Evolutionary conservation across 2,113 vertebrate species (phyloP).

Genomic region (Felis chaus): DNA sequence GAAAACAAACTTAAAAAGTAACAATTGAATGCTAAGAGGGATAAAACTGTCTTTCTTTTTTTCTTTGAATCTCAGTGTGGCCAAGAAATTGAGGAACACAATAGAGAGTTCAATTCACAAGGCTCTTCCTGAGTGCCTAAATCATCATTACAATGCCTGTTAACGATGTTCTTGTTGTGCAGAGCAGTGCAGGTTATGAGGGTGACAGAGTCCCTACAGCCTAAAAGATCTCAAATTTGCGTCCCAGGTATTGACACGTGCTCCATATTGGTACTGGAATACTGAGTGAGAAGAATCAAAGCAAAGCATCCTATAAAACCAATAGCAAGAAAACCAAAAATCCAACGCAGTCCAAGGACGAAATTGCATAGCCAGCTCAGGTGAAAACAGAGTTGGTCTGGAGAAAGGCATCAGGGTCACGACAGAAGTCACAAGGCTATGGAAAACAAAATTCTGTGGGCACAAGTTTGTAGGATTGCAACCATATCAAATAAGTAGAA

Average conservation of each 20-base stretch:
- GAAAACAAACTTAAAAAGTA: constrained; percentile 47
- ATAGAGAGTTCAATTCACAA: not conserved
- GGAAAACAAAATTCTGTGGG: not conserved
- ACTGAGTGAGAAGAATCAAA: not conserved
- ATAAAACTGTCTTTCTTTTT: not conserved
- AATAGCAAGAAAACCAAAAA: not conserved
- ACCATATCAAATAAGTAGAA: not conserved
- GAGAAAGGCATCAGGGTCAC: not conserved
- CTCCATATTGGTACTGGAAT: not conserved
- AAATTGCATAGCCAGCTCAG: not conserved
- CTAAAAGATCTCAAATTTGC: not conserved
- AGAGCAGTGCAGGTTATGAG: not conserved
- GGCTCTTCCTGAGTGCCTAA: not conserved
- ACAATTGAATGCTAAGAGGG: not conserved
- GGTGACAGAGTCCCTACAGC: too few relatives aligned
- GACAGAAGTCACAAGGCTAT: not conserved
- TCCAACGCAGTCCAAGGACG: not conserved
- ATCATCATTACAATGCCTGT: not conserved
- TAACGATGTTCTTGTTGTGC: not conserved
- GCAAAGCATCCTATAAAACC: not conserved
- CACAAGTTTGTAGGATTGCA: not conserved
- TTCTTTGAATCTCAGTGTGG: not conserved
- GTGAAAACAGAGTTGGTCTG: not conserved
- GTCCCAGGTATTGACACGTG: not conserved
- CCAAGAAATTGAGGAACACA: not conserved